phyloP scores from a whole-genome alignment of 2,888 invertebrate genomes.

The Rambutsinella grinnellia region DNA sequence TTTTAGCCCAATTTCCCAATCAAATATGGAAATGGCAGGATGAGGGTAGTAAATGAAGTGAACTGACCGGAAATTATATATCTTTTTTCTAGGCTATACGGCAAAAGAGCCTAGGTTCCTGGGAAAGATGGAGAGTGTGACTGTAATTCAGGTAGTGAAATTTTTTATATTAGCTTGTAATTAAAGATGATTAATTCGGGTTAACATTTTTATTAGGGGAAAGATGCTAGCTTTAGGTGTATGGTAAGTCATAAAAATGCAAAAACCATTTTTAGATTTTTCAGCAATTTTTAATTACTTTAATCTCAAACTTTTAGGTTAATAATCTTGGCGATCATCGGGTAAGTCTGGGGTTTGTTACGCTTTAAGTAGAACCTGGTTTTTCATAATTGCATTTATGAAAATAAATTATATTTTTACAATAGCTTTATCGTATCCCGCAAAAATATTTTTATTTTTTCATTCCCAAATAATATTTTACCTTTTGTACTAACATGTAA shows the following conservation, averaged over 20 bases:
- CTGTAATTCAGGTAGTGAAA: conserved; percentile 73
- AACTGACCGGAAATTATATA: no score
- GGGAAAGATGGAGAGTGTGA: conserved; percentile 85
- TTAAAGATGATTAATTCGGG: not conserved
- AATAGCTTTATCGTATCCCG: no score
- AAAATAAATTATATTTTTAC: not conserved
- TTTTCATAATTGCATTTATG: conserved; percentile 1
- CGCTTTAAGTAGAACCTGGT: no score
- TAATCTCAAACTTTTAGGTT: conserved; percentile 47
- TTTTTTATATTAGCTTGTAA: not conserved
- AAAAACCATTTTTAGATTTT: not conserved
- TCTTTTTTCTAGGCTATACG: conserved; percentile 51
- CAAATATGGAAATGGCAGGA: no score
- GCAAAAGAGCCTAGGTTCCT: conserved; percentile 83
- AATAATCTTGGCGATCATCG: conserved; percentile 64
- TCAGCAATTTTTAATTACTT: not conserved
- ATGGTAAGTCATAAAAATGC: conserved; percentile 50
- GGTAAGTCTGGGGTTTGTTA: no score
- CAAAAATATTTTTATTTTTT: no score
- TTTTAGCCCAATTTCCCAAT: no score
- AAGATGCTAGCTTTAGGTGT: conserved; percentile 65
- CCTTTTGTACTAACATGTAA: no score
- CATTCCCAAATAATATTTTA: no score
- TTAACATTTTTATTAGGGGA: conserved; percentile 54
- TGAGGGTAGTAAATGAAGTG: no score